A percentile compares a stretch with the other conserved stretches of the same genome.
Evolutionary conservation across 2,113 vertebrate species (phyloP).

Genomic region (Podiceps cristatus): DNA sequence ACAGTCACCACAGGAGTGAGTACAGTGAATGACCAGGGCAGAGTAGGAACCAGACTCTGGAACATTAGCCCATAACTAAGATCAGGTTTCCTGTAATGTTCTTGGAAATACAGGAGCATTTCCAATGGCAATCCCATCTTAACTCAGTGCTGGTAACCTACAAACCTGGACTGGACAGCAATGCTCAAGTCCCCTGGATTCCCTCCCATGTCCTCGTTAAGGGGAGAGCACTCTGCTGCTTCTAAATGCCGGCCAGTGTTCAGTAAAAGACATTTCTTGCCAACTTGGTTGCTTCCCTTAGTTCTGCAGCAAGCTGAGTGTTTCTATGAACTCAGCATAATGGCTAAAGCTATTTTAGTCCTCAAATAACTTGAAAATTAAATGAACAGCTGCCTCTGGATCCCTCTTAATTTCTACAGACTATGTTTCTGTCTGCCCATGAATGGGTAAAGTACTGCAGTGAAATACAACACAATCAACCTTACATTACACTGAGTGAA

Average conservation of each 20-base stretch:
- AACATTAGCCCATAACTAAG: not conserved
- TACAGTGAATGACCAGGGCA: not conserved
- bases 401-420: slow-evolving; percentile 49
- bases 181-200: not conserved
- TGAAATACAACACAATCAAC: slow-evolving; percentile 24
- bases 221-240: not conserved
- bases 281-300: not conserved
- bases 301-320: not conserved
- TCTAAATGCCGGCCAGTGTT: rapidly evolving
- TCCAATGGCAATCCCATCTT: not conserved
- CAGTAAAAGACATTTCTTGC: not conserved
- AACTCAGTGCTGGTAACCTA: not conserved
- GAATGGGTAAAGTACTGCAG: not conserved
- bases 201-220: rapidly evolving
- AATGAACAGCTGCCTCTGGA: slow-evolving; percentile 53
- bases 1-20: rapidly evolving
- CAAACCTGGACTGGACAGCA: not conserved
- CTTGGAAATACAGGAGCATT: not conserved
- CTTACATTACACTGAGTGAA: slow-evolving; percentile 40
- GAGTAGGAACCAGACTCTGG: not conserved
- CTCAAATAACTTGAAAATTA: slow-evolving; percentile 57
- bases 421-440: not conserved
- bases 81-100: not conserved
- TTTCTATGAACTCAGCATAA: slow-evolving; percentile 3
- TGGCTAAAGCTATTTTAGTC: slow-evolving; percentile 29